Evolutionary conservation across 2,113 vertebrate genomes (phyloP).

Genomic region (Xenus cinereus): DNA sequence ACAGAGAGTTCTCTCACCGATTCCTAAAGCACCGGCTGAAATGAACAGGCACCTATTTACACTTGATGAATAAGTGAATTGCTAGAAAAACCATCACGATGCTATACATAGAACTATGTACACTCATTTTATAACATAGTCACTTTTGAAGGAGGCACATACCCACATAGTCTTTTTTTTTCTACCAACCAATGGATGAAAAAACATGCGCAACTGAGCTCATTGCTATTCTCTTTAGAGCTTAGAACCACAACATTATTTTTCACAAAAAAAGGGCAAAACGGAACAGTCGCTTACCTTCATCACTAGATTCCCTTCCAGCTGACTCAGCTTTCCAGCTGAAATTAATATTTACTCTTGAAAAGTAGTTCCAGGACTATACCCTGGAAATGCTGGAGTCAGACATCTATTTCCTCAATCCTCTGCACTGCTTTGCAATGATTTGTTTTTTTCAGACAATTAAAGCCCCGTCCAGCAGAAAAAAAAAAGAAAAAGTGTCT

Average conservation of each 20-base stretch:
- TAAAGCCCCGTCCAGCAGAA: neutral
- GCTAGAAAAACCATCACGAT: neutral
- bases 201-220: neutral
- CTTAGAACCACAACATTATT: neutral
- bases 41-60: conserved; percentile 24
- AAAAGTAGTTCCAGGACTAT: neutral
- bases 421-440: neutral
- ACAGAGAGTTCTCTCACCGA: neutral
- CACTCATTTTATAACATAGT: neutral
- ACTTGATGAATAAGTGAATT: conserved; percentile 27
- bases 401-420: neutral
- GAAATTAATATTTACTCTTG: neutral
- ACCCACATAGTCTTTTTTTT: neutral
- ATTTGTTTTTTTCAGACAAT: neutral
- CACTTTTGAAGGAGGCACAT: neutral
- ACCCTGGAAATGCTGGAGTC: neutral
- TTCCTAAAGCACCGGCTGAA: neutral
- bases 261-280: neutral
- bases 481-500: neutral
- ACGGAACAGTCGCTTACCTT: neutral
- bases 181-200: neutral
- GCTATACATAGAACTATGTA: conserved; percentile 6
- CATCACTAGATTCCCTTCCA: neutral
- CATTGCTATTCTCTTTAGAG: neutral
- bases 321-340: neutral